Evolutionary conservation across 2,797 vertebrate species (phyloP), one percentile per base, ranked within the genome.

Genomic region (Hypotaenidia okinawae): DNA sequence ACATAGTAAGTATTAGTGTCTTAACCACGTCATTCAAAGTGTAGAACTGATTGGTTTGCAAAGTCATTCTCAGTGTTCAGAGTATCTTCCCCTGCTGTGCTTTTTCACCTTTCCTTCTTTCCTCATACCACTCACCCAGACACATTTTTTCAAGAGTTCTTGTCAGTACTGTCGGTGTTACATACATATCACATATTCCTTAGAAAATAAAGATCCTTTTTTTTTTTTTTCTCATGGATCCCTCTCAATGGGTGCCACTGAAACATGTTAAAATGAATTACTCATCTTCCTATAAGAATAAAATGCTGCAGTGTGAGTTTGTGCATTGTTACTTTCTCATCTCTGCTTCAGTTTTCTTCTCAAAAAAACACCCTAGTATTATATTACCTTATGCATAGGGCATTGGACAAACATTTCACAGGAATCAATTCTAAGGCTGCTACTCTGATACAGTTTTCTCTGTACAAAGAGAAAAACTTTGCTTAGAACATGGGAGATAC

Each of bases 91-190:
- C 9, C 5, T 39, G 15, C 11, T 73, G 5, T 55, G 10, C 5
- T 67, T 91, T 88, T 84, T 52, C 16, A 47, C 6, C 6, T 49
- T 63, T 51, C 30, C 10, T 33, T 74, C 27, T 78, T 64, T 86
- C 19, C 9, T 64, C 4, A 12, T 25, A 69, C 5, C 5, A 18
- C 28, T 82, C 41, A 35, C 0, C 0, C 0, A 64, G 22, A 64
- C 9, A 79, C 0, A 1, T 7, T 75, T 74, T 73, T 81, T 62
- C 18, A 30, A 21, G 39, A 85, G 6, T 9, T 57, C 22, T 75
- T 82, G 11, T 49, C 18, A 68, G 16, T 41, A 55, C n/a, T 81
- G 35, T 30, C 16, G 59, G 5, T 45, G 19, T 39, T 67, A 17
- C 11, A 35, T 30, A 19, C 9, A 11, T 8, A 3, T 35, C 39